Conservation (phyloP, 2,888 invertebrate species). For the Neoascia interrupta region DNA sequence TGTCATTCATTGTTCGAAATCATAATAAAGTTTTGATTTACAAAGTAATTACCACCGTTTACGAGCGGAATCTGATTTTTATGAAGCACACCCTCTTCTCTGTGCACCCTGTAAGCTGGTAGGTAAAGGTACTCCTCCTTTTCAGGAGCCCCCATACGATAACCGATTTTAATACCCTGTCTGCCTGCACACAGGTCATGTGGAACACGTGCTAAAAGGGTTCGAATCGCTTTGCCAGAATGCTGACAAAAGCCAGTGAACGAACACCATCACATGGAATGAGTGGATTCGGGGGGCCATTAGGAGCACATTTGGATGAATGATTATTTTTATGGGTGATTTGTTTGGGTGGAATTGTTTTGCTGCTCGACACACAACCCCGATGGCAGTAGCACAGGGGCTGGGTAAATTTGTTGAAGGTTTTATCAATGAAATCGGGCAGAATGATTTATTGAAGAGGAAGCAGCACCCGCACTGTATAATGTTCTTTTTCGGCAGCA, state of each 20-base stretch:
- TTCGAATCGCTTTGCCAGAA: slow-evolving; percentile 19
- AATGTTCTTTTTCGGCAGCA: slow-evolving; percentile 17
- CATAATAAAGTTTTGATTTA: slow-evolving; percentile 63
- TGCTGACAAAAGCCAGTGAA: slow-evolving; percentile 7
- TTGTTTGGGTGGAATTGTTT: slow-evolving; percentile 61
- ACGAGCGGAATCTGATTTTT: slow-evolving; percentile 57
- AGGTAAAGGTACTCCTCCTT: too few relatives aligned
- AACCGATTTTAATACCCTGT: slow-evolving; percentile 19
- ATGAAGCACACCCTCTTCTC: slow-evolving; percentile 46
- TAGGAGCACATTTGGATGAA: slow-evolving; percentile 56
- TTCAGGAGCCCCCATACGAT: neutral
- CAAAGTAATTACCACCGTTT: slow-evolving; percentile 65
- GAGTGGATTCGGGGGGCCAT: slow-evolving; percentile 25
- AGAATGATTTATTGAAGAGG: slow-evolving; percentile 47
- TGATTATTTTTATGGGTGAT: slow-evolving; percentile 66
- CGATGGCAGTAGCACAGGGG: neutral
- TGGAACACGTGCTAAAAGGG: slow-evolving; percentile 58
- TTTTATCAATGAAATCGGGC: slow-evolving; percentile 38
- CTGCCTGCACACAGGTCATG: slow-evolving; percentile 43
- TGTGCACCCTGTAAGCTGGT: too few relatives aligned
- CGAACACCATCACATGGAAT: neutral
- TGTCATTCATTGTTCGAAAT: slow-evolving; percentile 49
- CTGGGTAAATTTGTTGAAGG: slow-evolving; percentile 19
- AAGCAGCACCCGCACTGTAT: slow-evolving; percentile 7
- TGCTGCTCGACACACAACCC: slow-evolving; percentile 16